Conservation (phyloP, 35 echinoderm and acorn worm genomes). For the Chiridota heheva region DNA sequence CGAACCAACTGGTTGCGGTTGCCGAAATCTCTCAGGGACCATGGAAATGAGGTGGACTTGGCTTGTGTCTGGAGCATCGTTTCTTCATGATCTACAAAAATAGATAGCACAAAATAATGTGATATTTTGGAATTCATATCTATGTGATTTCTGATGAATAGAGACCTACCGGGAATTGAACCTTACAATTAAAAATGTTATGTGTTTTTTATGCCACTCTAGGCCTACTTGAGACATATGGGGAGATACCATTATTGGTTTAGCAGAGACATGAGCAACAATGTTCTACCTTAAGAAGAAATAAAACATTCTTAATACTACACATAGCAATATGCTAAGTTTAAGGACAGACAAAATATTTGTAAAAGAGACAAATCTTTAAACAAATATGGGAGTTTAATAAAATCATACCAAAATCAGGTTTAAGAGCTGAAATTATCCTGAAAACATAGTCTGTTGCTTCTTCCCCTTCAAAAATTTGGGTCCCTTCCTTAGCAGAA, state of each 20-base stretch:
- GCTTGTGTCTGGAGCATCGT: slow-evolving; percentile 40
- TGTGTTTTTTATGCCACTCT: neutral
- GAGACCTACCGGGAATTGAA: no score
- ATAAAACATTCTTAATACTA: no score
- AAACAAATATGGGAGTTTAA: neutral
- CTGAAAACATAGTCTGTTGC: slow-evolving; percentile 98
- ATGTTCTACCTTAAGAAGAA: no score
- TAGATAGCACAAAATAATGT: neutral
- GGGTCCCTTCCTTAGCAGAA: slow-evolving; percentile 69
- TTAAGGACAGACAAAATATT: no score
- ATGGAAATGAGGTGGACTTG: slow-evolving; percentile 58
- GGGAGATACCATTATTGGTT: no score
- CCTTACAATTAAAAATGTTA: no score
- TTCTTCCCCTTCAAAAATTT: slow-evolving; percentile 94
- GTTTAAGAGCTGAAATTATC: slow-evolving; percentile 86
- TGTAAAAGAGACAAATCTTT: no score
- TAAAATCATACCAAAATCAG: slow-evolving; percentile 93
- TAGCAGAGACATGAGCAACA: no score
- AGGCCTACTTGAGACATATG: neutral
- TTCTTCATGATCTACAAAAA: slow-evolving; percentile 65
- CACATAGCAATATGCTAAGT: no score
- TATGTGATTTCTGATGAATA: no score
- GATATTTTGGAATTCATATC: no score
- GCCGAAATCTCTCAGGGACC: slow-evolving; percentile 59
- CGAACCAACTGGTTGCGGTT: slow-evolving; percentile 62